phyloP scores from a whole-genome alignment of 2,888 invertebrate species.

The Athetis lepigone region DNA sequence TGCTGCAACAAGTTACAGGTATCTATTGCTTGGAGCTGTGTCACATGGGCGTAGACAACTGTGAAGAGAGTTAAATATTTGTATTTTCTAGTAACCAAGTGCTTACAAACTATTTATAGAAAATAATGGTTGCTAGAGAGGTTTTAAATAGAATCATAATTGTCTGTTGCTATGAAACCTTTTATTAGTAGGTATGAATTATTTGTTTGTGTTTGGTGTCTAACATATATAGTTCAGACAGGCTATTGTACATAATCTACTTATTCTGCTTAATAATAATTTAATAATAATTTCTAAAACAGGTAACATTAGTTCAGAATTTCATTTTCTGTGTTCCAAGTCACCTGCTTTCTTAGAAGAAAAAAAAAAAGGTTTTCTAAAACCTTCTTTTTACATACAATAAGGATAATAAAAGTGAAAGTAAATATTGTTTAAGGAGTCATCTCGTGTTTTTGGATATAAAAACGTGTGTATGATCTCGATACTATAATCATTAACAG shows the following conservation, averaged over 20 bases:
- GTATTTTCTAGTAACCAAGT: not conserved
- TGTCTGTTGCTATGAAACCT: not conserved
- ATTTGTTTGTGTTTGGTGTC: not conserved
- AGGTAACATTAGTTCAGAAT: too few species aligned
- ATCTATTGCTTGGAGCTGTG: slow-evolving; percentile 8
- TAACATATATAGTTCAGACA: not conserved
- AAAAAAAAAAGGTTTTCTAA: too few species aligned
- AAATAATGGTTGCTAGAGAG: not conserved
- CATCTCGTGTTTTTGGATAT: too few species aligned
- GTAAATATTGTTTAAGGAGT: too few species aligned
- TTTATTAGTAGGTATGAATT: not conserved
- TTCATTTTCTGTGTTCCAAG: too few species aligned
- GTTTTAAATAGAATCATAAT: not conserved
- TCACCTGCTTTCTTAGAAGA: too few species aligned
- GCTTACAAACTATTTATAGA: not conserved
- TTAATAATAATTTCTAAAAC: too few species aligned
- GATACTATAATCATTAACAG: too few species aligned
- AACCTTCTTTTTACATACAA: too few species aligned
- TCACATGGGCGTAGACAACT: not conserved
- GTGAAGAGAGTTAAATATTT: not conserved
- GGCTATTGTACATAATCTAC: not conserved
- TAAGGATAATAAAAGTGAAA: too few species aligned
- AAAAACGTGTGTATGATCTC: too few species aligned
- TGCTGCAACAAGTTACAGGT: slow-evolving; percentile 95
- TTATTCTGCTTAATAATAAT: not conserved